phyloP scores from a whole-genome alignment of 2,888 invertebrate genomes.

The Sphecodes monilicornis region DNA sequence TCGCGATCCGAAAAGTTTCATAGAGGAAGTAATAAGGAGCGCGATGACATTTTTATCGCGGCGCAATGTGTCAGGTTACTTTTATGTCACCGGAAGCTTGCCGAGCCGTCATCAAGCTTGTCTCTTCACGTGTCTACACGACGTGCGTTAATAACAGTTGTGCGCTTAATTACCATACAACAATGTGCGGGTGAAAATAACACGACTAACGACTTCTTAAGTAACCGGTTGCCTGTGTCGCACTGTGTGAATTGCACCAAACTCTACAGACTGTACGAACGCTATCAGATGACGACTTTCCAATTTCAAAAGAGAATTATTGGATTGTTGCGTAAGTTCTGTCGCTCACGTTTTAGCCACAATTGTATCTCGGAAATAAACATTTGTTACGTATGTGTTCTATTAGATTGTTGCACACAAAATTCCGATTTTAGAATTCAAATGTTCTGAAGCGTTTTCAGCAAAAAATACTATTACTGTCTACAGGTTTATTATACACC shows the following conservation, averaged over 20 bases:
- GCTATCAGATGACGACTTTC: not conserved
- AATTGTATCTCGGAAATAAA: not conserved
- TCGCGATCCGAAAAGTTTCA: not conserved
- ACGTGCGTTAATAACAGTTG: constrained; percentile 10
- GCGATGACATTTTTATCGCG: not conserved
- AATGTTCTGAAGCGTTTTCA: no score
- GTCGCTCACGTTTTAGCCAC: not conserved
- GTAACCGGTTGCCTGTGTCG: not conserved
- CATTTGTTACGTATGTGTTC: no score
- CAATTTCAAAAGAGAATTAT: not conserved
- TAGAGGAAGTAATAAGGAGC: not conserved
- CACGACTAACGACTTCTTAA: constrained; percentile 3
- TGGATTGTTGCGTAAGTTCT: not conserved
- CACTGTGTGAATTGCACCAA: not conserved
- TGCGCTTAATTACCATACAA: constrained; percentile 3
- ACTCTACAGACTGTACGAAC: not conserved
- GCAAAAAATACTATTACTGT: no score
- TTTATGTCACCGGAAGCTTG: constrained; percentile 17
- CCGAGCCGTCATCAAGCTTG: constrained; percentile 8
- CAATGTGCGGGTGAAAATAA: constrained; percentile 8
- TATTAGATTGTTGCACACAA: no score
- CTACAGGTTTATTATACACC: no score
- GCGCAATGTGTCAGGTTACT: not conserved
- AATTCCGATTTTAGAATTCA: no score
- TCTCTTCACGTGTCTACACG: not conserved